Evolutionary conservation across 2,888 invertebrate genomes (phyloP).

Genomic region (Sinodicranocentrus sp.): DNA sequence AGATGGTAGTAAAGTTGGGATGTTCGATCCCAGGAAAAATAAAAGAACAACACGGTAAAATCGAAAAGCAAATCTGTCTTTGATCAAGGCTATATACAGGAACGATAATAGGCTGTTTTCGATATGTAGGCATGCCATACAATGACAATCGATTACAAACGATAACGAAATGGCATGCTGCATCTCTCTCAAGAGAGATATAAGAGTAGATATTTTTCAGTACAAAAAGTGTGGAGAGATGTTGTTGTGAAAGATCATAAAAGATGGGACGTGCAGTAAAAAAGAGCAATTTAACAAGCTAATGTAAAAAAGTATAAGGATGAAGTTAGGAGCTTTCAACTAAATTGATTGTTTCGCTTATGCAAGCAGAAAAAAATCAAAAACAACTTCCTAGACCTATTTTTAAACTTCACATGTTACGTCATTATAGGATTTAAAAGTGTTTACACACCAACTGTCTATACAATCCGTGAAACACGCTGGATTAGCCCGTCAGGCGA

Average conservation of each 20-base stretch:
- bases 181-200: neutral
- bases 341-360: slow-evolving; percentile 61
- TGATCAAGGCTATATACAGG: too few species aligned
- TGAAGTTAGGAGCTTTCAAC: slow-evolving; percentile 27
- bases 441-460: slow-evolving; percentile 62
- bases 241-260: slow-evolving; percentile 42
- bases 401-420: slow-evolving; percentile 60
- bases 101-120: too few species aligned
- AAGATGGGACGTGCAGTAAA: slow-evolving; percentile 33
- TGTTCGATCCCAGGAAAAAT: too few species aligned
- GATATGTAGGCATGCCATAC: too few species aligned
- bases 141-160: too few species aligned
- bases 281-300: slow-evolving; percentile 32
- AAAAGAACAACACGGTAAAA: too few species aligned
- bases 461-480: slow-evolving; percentile 34
- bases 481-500: slow-evolving; percentile 13
- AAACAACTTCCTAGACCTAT: slow-evolving; percentile 62
- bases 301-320: slow-evolving; percentile 6
- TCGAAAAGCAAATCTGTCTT: too few species aligned
- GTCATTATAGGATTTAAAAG: slow-evolving; percentile 59
- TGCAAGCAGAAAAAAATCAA: slow-evolving; percentile 57
- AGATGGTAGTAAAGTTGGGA: too few species aligned
- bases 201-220: neutral
- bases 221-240: neutral
- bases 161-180: too few species aligned